These are phyloP conservation scores for Gallinago solitaria DNA, from an alignment of 2,797 vertebrate genomes.

Conservation along the genomic window DNA sequence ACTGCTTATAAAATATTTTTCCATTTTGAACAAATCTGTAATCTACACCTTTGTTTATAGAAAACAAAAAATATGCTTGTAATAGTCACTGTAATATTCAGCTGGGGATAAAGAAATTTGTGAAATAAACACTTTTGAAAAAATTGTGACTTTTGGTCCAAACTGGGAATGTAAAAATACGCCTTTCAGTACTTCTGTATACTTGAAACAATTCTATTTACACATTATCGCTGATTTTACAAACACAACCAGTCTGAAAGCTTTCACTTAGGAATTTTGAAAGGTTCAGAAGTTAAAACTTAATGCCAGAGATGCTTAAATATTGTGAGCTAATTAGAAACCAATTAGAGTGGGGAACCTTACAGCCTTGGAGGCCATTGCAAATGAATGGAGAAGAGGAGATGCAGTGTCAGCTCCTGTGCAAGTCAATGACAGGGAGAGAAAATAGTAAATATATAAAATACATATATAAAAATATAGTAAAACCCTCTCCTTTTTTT, in stretches of 20 bases:
- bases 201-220: not conserved
- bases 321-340: not conserved
- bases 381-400: not conserved
- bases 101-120: conserved; percentile 63
- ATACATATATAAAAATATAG: not conserved
- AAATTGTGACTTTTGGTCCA: not conserved
- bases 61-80: conserved; percentile 46
- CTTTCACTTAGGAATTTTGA: not conserved
- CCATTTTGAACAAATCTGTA: conserved; percentile 74
- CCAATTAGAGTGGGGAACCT: accelerated
- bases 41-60: conserved; percentile 68
- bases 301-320: not conserved
- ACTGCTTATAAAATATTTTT: conserved; percentile 67
- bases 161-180: not conserved
- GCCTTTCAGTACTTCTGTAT: not conserved
- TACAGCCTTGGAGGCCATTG: accelerated
- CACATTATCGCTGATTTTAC: not conserved
- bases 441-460: not conserved
- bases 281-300: not conserved
- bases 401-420: not conserved
- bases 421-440: not conserved
- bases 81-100: conserved; percentile 66
- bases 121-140: conserved; percentile 78
- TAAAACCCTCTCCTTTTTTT: not conserved
- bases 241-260: not conserved